Base-by-base conservation (phyloP, 2,113 vertebrate genomes). In the Amblyopsis rosae region DNA sequence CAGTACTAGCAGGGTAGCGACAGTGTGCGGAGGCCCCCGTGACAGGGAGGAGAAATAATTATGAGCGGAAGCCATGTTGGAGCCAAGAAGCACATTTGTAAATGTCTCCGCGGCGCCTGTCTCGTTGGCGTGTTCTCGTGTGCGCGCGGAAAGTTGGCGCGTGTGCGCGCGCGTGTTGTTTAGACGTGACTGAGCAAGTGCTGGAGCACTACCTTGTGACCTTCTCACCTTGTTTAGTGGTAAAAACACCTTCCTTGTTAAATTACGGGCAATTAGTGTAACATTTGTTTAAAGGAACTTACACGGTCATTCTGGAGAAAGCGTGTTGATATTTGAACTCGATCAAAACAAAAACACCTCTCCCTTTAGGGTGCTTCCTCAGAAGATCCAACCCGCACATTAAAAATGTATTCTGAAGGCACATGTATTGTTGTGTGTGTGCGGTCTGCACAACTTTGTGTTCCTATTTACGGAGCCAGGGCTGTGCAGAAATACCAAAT, bases 81-180 rank as follows among this genome's bases (percentile, higher is more conserved):
- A 85, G 88, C 89, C 88, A 90, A 87, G 87, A 89, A 89, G 87
- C 85, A 87, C 87, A 89, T 91, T 91, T 91, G 89, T 89, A 90
- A 89, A 85, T 86, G 82, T 83, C 81, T 86, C 81, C 76, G 77
- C 71, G 82, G 81, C 70, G 76, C 72, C 69, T 75, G 69, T 58
- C 80, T 67, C 71, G 69, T 51, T 19, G 76, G 79, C 69, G 54
- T 33, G 16, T 65, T 62, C 61, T 55, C 7, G 57, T 68, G 78
- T 17, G 4, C 56, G 46, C 65, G 33, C 62, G 62, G 9, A 50
- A 1, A 3, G 49, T 46, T 49, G 62, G 65, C 17, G 16, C 46
- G 6, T 5, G 26, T 17, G 54, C 61, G 19, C 19, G 53, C 19
- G 46, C 9, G 41, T 66, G 61, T 65, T 59, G 58, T 48, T 53